Evolutionary conservation across 2,888 invertebrate genomes (phyloP), one percentile per base, ranked within the genome.

Genomic region (Onchidella celtica): DNA sequence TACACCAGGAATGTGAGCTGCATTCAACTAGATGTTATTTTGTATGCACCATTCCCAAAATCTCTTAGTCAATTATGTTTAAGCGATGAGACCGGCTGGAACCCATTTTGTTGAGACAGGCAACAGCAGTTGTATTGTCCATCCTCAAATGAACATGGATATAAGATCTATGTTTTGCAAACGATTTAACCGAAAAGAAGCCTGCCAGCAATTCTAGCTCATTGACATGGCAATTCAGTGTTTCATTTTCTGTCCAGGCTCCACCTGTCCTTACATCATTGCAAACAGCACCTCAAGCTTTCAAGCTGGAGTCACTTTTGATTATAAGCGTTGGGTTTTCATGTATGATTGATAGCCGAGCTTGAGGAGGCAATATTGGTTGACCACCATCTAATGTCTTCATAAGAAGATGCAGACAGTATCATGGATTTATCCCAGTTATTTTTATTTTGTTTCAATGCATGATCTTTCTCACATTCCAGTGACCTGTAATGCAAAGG

Each of bases 221-320:
- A 69, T 80, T 83, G 2, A 83, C 80, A 27, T 80, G 83, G 17
- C 17, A 47, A 0, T 21, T 3, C 9, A 2, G 3, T 11, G 17
- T 32, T 40, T 83, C 83, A 3, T 32, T 1, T 24, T 24, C 34
- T 4, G 40, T 65, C 81, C 83, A 81, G 27, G 27, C 29, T 11
- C 83, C 68, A 57, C 74, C 73, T 17, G 72, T 66, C 21, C 27
- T 76, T 6, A 40, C 14, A 0, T 14, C 21, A 9, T 70, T 69
- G 17, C 76, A 83, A n/a, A 77, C 72, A 38, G 83, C 77, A n/a
- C 82, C 82, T 73, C 78, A 82, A 0, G 73, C 82, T 59, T 38
- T 29, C 34, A 59, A n/a, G 21, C 66, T 72, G 0, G 74, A 65
- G 59, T 82, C 82, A 0, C 73, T 69, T 3, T 59, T 59, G 6